These are phyloP conservation scores for Dreissena rostriformis DNA, from an alignment of 1,140 invertebrate genomes.

Conservation along the genomic window DNA sequence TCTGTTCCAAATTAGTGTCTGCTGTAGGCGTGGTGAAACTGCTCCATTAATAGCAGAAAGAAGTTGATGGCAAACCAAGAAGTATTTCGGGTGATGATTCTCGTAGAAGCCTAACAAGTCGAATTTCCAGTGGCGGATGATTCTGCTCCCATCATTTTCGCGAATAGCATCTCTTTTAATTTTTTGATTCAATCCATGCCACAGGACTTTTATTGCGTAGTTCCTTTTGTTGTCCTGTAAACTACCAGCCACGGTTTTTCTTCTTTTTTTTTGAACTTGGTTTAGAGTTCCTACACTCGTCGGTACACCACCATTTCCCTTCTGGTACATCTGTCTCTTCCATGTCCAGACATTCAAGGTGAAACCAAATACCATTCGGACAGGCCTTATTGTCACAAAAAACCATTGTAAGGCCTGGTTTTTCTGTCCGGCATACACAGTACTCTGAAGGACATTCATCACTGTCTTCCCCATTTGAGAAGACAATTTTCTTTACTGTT, in stretches of 20 bases:
- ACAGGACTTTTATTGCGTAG: constrained; percentile 1
- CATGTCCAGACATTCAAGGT: constrained; percentile 40
- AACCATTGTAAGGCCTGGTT: constrained; percentile 25
- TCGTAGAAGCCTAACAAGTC: constrained; percentile 24
- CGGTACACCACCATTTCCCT: constrained; percentile 1
- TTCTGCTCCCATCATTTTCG: constrained; percentile 46
- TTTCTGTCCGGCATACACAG: constrained; percentile 10
- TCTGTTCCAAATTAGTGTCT: constrained; percentile 36
- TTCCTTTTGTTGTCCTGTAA: constrained; percentile 12
- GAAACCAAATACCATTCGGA: constrained; percentile 44
- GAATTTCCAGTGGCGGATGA: constrained; percentile 40
- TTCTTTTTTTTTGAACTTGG: background rate
- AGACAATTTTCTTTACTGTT: background rate
- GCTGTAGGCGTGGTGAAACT: constrained; percentile 24
- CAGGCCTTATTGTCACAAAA: constrained; percentile 34
- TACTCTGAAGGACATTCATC: background rate
- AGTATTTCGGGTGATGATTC: constrained; percentile 49
- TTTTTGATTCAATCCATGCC: constrained; percentile 11
- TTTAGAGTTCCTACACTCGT: constrained; percentile 5
- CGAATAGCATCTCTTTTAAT: constrained; percentile 16
- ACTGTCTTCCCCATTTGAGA: background rate
- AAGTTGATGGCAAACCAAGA: constrained; percentile 19
- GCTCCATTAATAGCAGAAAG: constrained; percentile 33
- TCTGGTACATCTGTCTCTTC: constrained; percentile 16
- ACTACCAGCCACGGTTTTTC: background rate